Evolutionary conservation across 2,797 vertebrate species (phyloP), one percentile per base, ranked within the genome.

Genomic region (Clamator glandarius): DNA sequence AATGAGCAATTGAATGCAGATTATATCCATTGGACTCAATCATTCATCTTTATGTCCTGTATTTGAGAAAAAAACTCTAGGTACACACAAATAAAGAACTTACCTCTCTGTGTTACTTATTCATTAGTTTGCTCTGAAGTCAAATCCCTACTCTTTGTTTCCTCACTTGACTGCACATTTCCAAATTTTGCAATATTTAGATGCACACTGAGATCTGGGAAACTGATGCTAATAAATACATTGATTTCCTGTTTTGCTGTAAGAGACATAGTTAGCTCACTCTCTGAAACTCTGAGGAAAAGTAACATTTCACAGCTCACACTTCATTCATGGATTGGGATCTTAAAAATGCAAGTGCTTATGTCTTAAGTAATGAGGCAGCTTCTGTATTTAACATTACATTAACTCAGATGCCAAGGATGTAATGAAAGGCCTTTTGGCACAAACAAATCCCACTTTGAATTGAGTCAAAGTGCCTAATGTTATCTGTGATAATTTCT

Each of bases 181-280:
- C 69, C 31, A 83, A 61, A 31, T 51, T 84, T 55, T 75, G 55
- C 39, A 89, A 64, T 1, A 2, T 36, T 83, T 57, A 77, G 51
- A n/a, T 81, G n/a, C 41, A 69, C 23, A 58, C 42, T 74, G 78
- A 88, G 69, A 8, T 85, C 76, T 76, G 48, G 70, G 23, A 87
- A 93, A 88, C 26, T 48, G 25, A 3, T 79, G 75, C 84, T 89
- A 93, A 90, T 61, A 90, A 70, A 74, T 17, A 24, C 35, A 76
- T 70, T 89, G 90, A 95, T 96, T 94, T 92, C 39, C 48, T 95
- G 75, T 73, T 94, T 21, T 51, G 12, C 25, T 54, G 67, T 15
- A 84, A 52, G 36, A 85, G 31, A 86, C 36, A 41, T 69, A 63
- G 20, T 44, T 55, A 55, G 3, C 7, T 81, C 92, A 89, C 36